A percentile compares a stretch with the other conserved stretches of the same genome.
These are phyloP conservation scores for Megalops cyprinoides DNA, from an alignment of 2,797 vertebrate species.

Conservation along the genomic window DNA sequence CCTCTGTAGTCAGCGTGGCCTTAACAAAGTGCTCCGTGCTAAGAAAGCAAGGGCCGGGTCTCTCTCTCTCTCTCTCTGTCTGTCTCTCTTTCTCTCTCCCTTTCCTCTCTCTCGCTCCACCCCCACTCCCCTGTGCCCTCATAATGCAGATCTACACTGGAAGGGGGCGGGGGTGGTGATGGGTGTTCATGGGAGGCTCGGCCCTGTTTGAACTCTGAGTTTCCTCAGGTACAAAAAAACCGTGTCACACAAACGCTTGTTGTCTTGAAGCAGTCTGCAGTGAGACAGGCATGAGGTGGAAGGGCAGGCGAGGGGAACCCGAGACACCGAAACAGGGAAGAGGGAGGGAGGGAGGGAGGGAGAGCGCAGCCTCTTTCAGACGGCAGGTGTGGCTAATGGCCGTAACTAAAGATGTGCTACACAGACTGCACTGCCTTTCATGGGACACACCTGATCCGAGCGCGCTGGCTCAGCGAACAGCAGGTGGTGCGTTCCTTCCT, in stretches of 20 bases:
- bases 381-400: constrained; percentile 52
- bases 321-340: background rate
- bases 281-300: no score
- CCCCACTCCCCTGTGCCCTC: no score
- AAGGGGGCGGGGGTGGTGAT: no score
- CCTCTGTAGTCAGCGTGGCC: constrained; percentile 71
- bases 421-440: constrained; percentile 36
- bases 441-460: constrained; percentile 49
- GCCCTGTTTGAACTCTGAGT: no score
- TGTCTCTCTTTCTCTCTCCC: no score
- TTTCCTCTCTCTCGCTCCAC: no score
- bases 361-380: constrained; percentile 34
- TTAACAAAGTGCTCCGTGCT: constrained; percentile 75
- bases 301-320: background rate
- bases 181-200: no score
- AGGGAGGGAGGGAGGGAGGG: background rate
- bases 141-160: no score
- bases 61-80: no score
- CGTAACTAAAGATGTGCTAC: constrained; percentile 50
- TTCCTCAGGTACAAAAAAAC: no score
- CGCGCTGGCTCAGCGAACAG: constrained; percentile 43
- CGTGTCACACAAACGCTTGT: no score
- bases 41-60: constrained; percentile 61
- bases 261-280: background rate
- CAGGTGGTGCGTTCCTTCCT: no score